A percentile compares a stretch with the other conserved stretches of the same genome.
Conservation (phyloP, 2,797 vertebrate genomes). For the Pachyuromys duprasi region DNA sequence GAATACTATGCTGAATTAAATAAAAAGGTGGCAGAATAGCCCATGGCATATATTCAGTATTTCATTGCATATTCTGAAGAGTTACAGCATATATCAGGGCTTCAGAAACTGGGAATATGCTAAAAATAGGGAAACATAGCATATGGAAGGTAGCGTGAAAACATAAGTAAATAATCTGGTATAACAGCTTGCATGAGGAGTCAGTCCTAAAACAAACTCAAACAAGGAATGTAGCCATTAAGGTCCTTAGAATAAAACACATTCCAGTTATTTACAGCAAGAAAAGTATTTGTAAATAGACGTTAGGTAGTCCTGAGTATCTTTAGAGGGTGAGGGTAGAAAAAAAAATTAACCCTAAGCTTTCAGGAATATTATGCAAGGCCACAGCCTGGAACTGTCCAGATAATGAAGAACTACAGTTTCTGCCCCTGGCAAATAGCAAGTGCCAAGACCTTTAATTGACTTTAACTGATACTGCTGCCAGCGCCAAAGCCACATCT, state of each 20-base stretch:
- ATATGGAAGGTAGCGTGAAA: not conserved
- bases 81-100: not conserved
- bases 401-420: constrained; percentile 14
- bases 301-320: not conserved
- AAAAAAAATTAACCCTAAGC: not conserved
- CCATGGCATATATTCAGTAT: not conserved
- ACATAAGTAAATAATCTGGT: constrained; percentile 17
- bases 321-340: not conserved
- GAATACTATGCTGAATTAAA: not conserved
- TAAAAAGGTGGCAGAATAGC: not conserved
- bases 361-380: constrained; percentile 31
- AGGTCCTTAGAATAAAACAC: constrained; percentile 20
- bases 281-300: constrained; percentile 20
- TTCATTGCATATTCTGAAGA: constrained; percentile 22
- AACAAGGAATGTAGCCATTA: not conserved
- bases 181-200: not conserved
- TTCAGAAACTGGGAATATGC: not conserved
- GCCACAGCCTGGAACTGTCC: not conserved
- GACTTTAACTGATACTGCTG: not conserved
- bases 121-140: not conserved
- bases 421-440: constrained; percentile 6
- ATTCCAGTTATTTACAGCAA: constrained; percentile 31
- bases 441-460: constrained; percentile 29
- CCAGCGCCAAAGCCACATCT: not conserved
- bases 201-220: not conserved